Evolutionary conservation across 2,113 vertebrate species (phyloP), one percentile per base, ranked within the genome.

Genomic region (Podarcis cretensis): DNA sequence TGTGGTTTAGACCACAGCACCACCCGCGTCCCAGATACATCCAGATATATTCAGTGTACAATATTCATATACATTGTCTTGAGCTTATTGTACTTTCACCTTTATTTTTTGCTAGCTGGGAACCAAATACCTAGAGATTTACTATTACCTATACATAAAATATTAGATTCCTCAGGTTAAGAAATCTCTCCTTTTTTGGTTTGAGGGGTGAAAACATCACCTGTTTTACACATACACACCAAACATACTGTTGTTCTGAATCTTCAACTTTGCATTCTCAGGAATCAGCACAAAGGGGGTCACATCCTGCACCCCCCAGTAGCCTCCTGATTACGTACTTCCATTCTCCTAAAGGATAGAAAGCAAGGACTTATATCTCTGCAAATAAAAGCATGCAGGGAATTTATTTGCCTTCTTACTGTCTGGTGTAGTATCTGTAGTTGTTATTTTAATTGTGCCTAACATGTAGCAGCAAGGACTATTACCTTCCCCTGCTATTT

Each of bases 381-480:
- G 92, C 93, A 91, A 84, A 87, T 84, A 1, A 1, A 92, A 90
- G 92, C 83, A 63, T 6, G 20, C 81, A 83, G 86, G 48, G 48
- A n/a, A 1, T 81, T 30, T 83, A 80, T 20, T 90, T 90, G 89
- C 92, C 88, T 89, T 90, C 96, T 93, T 82, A 94, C 89, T 85
- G 88, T 93, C 89, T 94, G 95, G 87, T 86, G 87, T 94, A 87
- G 92, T 93, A 90, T 81, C 95, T 94, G 95, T 96, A 95, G 95
- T 96, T 97, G 89, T 92, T 80, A 4, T 63, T 95, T 95, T 96
- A 86, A 96, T 97, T 97, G 94, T 95, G 92, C 94, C 95, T 96
- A 96, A 92, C 96, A 97, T 97, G 93, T 93, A 92, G 96, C 96
- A 96, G 96, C 94, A 93, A 95, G 90, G 93, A 90, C 95, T 95